These are phyloP conservation scores for Trachythela sp. DNA, from an alignment of 64 coral and sea anemone species.

Conservation along the genomic window DNA sequence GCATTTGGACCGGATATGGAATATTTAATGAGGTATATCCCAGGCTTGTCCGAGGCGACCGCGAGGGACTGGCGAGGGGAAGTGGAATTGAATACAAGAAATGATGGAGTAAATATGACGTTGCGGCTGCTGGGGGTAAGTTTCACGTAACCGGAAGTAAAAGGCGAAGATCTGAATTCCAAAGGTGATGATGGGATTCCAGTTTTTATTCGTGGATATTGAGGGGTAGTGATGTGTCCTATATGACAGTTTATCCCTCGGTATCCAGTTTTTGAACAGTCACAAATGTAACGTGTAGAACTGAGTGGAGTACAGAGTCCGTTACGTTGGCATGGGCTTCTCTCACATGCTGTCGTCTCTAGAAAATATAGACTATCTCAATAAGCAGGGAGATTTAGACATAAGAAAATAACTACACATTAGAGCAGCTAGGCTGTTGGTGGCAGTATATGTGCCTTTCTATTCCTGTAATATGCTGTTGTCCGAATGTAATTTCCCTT, in stretches of 20 bases:
- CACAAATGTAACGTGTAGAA: background rate
- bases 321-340: background rate
- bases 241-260: background rate
- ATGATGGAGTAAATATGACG: background rate
- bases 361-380: background rate
- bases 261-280: slow-evolving; percentile 4
- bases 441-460: background rate
- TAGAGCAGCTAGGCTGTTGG: background rate
- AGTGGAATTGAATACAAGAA: background rate
- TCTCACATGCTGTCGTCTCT: background rate
- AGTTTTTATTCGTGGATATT: background rate
- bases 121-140: background rate
- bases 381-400: background rate
- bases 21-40: background rate
- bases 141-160: background rate
- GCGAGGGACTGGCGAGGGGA: background rate
- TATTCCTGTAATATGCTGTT: too few species aligned
- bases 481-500: too few species aligned
- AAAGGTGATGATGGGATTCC: background rate
- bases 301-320: background rate
- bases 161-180: background rate
- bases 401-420: background rate
- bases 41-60: background rate
- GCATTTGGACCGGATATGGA: background rate
- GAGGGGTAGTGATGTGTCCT: background rate